Percentiles rank a stretch among this genome's conserved stretches.
Evolutionary conservation across 2,113 vertebrate species (phyloP).

Genomic region (Hippocampus abdominalis): DNA sequence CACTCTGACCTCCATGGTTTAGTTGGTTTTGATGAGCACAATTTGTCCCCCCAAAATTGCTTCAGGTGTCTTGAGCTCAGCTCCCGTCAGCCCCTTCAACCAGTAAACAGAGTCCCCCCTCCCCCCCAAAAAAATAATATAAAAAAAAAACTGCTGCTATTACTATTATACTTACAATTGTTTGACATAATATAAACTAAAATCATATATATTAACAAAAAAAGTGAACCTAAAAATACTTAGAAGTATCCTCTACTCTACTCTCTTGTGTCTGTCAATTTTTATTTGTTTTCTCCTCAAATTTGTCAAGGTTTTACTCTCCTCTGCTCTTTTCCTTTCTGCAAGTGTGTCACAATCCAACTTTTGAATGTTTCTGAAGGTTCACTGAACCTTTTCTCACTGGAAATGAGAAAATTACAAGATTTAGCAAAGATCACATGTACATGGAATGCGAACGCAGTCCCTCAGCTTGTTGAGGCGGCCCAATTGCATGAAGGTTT

Average conservation of each 20-base stretch:
- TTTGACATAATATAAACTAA: conserved; percentile 72
- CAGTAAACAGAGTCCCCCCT: conserved; percentile 75
- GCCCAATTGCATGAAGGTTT: conserved; percentile 19
- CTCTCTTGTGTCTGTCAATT: conserved; percentile 29
- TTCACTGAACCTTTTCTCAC: conserved; percentile 3
- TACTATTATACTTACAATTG: conserved; percentile 67
- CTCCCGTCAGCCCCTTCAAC: conserved; percentile 64
- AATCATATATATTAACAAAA: conserved; percentile 68
- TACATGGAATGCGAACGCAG: conserved; percentile 25
- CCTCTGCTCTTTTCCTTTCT: conserved; percentile 16
- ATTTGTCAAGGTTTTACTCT: conserved; percentile 25
- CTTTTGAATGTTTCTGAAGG: conserved; percentile 25
- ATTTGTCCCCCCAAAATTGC: conserved; percentile 11
- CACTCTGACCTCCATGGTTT: not conserved
- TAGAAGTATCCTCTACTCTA: conserved; percentile 49
- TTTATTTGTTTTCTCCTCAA: conserved; percentile 46
- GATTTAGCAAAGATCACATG: conserved; percentile 20
- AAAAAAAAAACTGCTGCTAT: conserved; percentile 58
- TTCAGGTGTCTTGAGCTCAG: conserved; percentile 48
- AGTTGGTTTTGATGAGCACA: not conserved
- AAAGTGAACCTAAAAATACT: conserved; percentile 58
- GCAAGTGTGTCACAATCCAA: conserved; percentile 23
- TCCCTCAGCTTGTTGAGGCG: conserved; percentile 23
- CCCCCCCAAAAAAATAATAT: conserved; percentile 60
- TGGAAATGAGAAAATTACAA: conserved; percentile 1